Conservation (phyloP, 2,113 vertebrate species). For the Gambusia affinis region DNA sequence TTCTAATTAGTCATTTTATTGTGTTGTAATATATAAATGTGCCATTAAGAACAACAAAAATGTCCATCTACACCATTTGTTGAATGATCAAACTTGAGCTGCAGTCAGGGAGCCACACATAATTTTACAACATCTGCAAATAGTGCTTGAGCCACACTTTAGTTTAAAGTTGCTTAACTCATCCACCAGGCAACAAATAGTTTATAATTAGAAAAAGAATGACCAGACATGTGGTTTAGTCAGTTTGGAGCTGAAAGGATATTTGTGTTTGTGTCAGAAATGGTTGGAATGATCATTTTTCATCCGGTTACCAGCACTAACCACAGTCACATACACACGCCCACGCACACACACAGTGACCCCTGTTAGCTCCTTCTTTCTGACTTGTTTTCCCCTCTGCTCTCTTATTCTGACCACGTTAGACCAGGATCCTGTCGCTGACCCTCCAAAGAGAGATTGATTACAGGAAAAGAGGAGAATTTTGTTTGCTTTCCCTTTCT, state of each 20-base stretch:
- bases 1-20: too few species aligned
- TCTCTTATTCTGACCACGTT: slow-evolving; percentile 68
- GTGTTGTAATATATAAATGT: too few species aligned
- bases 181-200: neutral
- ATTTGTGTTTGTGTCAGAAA: slow-evolving; percentile 23
- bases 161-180: too few species aligned
- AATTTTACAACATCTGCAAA: too few species aligned
- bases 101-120: too few species aligned
- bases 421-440: slow-evolving; percentile 64
- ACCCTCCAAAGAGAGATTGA: slow-evolving; percentile 75
- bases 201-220: slow-evolving; percentile 15
- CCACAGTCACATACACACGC: slow-evolving; percentile 16
- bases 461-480: slow-evolving; percentile 68
- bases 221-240: slow-evolving; percentile 3
- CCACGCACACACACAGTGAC: slow-evolving; percentile 19
- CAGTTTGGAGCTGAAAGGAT: slow-evolving; percentile 14
- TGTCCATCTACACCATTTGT: too few species aligned
- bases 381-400: slow-evolving; percentile 26
- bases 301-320: slow-evolving; percentile 29
- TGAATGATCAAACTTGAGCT: too few species aligned
- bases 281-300: slow-evolving; percentile 36
- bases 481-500: slow-evolving; percentile 57
- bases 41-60: too few species aligned
- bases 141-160: too few species aligned
- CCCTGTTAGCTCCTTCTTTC: slow-evolving; percentile 15